Conservation (phyloP, 2,888 invertebrate genomes). For the Yponomeuta malinellus region DNA sequence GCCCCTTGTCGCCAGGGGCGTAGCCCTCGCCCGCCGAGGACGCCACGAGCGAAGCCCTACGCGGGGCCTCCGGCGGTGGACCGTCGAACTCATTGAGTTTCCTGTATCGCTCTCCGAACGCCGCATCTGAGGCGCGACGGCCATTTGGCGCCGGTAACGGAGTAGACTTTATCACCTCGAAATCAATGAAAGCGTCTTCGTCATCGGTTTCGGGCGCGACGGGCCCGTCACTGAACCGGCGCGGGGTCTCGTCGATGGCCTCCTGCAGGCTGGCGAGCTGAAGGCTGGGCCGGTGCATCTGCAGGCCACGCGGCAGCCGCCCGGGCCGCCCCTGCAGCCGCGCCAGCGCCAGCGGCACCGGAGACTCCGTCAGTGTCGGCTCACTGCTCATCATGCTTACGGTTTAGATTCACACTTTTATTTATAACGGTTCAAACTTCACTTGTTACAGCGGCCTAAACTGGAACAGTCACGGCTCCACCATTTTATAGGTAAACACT, state of each 20-base stretch:
- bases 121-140: conserved; percentile 64
- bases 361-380: conserved; percentile 65
- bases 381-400: conserved; percentile 59
- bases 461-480: conserved; percentile 42
- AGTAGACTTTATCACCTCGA: conserved; percentile 34
- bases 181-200: conserved; percentile 55
- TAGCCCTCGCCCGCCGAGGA: conserved; percentile 49
- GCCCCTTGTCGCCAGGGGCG: conserved; percentile 66
- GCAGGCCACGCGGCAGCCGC: conserved; percentile 48
- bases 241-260: conserved; percentile 58
- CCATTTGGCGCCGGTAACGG: conserved; percentile 52
- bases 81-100: conserved; percentile 63
- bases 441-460: conserved; percentile 28
- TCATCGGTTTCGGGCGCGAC: conserved; percentile 56
- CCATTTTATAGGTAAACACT: conserved; percentile 38
- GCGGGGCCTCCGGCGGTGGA: conserved; percentile 58
- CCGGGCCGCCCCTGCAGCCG: conserved; percentile 44
- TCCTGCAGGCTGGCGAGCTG: conserved; percentile 67
- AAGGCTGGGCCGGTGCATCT: conserved; percentile 59
- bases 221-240: conserved; percentile 60
- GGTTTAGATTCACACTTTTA: conserved; percentile 31
- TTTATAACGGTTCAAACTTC: conserved; percentile 39
- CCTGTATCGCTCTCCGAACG: conserved; percentile 64
- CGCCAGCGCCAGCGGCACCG: conserved; percentile 66
- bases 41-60: conserved; percentile 63